A percentile compares a stretch with the other conserved stretches of the same genome.
phyloP scores from a whole-genome alignment of 2,797 vertebrate species.

The Emys orbicularis region DNA sequence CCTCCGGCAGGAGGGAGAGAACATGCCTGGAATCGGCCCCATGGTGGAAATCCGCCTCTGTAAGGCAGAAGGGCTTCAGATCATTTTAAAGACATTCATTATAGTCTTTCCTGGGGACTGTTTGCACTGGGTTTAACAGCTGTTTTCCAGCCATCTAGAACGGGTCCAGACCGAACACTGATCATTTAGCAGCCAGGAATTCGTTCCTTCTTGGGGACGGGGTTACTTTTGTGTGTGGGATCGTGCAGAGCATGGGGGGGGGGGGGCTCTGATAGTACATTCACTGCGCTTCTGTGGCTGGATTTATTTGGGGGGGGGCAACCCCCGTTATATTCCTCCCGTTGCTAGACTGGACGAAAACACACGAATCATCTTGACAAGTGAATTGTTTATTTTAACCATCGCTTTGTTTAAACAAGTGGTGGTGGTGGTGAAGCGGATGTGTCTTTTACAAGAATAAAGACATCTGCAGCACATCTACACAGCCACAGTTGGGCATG shows the following conservation, averaged over 20 bases:
- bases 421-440: slow-evolving; percentile 33
- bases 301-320: too few species aligned
- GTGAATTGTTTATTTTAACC: slow-evolving; percentile 71
- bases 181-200: slow-evolving; percentile 52
- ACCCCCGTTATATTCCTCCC: background rate
- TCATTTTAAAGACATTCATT: slow-evolving; percentile 68
- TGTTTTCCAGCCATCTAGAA: slow-evolving; percentile 55
- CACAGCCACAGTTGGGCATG: background rate
- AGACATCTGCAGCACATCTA: background rate
- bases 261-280: background rate
- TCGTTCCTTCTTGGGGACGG: background rate
- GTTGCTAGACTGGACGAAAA: slow-evolving; percentile 29
- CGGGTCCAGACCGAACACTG: slow-evolving; percentile 68
- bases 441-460: slow-evolving; percentile 41
- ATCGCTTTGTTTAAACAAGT: background rate
- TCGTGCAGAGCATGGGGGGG: background rate
- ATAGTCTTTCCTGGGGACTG: slow-evolving; percentile 63
- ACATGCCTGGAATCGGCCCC: slow-evolving; percentile 55
- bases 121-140: slow-evolving; percentile 70
- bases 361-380: slow-evolving; percentile 58
- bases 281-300: too few species aligned
- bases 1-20: slow-evolving; percentile 57
- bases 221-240: too few species aligned
- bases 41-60: slow-evolving; percentile 55
- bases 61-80: slow-evolving; percentile 69